These are phyloP conservation scores for Allolobophora icterica DNA, from an alignment of 2,888 invertebrate species.

Conservation along the genomic window DNA sequence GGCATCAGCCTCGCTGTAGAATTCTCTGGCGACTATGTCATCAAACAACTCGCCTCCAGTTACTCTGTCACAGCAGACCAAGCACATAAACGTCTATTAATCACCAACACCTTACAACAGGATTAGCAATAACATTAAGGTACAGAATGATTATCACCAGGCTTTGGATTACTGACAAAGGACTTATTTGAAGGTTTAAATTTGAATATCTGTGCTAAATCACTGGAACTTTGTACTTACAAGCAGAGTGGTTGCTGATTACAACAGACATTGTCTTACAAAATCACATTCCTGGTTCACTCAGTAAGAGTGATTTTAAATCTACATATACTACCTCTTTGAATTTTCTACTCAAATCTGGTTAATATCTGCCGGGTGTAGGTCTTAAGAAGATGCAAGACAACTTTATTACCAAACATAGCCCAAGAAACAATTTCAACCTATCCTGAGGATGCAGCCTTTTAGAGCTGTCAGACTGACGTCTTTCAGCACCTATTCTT, in stretches of 20 bases:
- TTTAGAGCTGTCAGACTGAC: too few relatives aligned
- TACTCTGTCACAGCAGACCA: slow-evolving; percentile 58
- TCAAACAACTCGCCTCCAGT: slow-evolving; percentile 67
- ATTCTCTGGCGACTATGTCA: slow-evolving; percentile 95
- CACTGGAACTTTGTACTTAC: neutral
- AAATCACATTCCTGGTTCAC: neutral
- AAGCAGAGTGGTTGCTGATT: neutral
- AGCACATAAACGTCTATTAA: neutral
- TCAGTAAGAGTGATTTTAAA: neutral
- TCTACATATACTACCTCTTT: neutral
- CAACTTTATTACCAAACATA: too few relatives aligned
- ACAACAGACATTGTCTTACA: neutral
- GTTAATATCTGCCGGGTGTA: neutral
- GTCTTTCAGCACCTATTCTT: too few relatives aligned
- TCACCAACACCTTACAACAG: slow-evolving; percentile 8
- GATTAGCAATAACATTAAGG: neutral
- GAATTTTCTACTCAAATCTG: too few relatives aligned
- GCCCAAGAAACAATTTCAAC: too few relatives aligned
- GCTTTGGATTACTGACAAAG: neutral
- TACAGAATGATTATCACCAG: neutral
- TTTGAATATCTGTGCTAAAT: slow-evolving; percentile 17
- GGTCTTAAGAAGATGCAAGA: neutral
- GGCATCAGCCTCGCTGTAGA: slow-evolving; percentile 99
- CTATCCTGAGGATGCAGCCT: too few relatives aligned
- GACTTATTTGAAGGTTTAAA: neutral